Base-by-base conservation (phyloP, 2,888 invertebrate species). In the Hypomecis punctinalis region DNA sequence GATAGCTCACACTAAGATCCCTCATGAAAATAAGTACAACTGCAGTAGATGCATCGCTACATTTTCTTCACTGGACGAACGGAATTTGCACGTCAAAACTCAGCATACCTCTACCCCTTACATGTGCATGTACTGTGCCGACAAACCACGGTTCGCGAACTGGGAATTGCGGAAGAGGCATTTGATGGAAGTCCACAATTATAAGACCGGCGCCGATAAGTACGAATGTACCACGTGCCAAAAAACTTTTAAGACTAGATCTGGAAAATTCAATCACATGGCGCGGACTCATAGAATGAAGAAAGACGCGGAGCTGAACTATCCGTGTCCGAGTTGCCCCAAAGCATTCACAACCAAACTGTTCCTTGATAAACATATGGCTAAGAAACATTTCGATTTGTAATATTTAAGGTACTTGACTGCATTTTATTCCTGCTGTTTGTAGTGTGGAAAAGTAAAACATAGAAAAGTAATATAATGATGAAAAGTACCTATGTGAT, bases 301-400 rank as follows among this genome's bases (percentile, higher is more conserved):
- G 81, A 94, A 87, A 73, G 90, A 85, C 67, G 84, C 83, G 36
- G 94, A 86, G 75, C 82, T 87, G 59, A 93, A 85, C 60, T 93
- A 89, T 61, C 88, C 90, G 3, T 94, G 94, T 71, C 84, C 88
- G 8, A 88, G 87, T 70, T 94, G 94, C 66, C 88, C 93, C 0
- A 92, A 90, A 73, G 92, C 91, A 5, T 94, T 94, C 71, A 93
- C 93, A 1, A 92, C 93, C 0, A 94, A 94, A 75, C 77, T 93
- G 66, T 93, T 93, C 75, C 77, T 94, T 75, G 94, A 94, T 69
- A 93, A 93, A 69, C 94, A 94, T 75, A 82, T 93, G 70, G 90
- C 93, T 33, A 92, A 91, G 76, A 94, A 94, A 73, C 94, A 94
- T 78, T 91, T 90, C 52, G 92, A 90, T 78, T 37, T 86, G 71